Evolutionary conservation across 2,888 invertebrate species (phyloP).

Genomic region (Tetheella fluctuosa): DNA sequence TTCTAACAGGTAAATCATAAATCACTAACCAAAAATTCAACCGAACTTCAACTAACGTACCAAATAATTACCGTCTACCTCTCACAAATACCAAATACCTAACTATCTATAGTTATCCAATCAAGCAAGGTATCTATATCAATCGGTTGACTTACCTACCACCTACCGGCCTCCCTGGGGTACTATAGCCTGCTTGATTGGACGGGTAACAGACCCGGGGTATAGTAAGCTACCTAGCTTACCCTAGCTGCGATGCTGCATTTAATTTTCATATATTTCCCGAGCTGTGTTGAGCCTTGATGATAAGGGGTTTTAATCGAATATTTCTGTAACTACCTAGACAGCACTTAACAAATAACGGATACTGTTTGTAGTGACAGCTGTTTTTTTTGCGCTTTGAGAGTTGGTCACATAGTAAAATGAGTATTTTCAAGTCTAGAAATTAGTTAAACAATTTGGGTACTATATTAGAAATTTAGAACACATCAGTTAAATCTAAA

Average conservation of each 20-base stretch:
- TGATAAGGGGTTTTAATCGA: background rate
- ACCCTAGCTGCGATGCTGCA: background rate
- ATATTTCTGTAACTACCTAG: no score
- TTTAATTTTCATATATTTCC: slow-evolving; percentile 10
- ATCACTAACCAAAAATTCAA: no score
- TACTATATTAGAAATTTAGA: no score
- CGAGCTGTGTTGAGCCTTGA: background rate
- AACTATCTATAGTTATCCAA: background rate
- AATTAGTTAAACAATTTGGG: no score
- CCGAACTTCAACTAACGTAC: no score
- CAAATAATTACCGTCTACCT: background rate
- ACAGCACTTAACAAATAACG: no score
- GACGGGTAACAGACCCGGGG: slow-evolving; percentile 40
- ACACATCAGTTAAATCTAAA: no score
- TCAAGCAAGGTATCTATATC: background rate
- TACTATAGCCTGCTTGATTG: slow-evolving; percentile 34
- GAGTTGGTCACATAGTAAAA: no score
- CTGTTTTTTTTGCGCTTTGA: no score
- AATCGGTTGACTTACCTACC: background rate
- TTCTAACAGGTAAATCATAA: no score
- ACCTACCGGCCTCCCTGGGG: slow-evolving; percentile 19
- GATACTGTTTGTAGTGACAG: no score
- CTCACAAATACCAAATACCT: background rate
- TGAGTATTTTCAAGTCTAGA: no score
- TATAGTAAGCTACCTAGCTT: background rate